A percentile compares a stretch with the other conserved stretches of the same genome.
These are phyloP conservation scores for Hippolais icterina DNA, from an alignment of 2,113 vertebrate species.

Conservation along the genomic window DNA sequence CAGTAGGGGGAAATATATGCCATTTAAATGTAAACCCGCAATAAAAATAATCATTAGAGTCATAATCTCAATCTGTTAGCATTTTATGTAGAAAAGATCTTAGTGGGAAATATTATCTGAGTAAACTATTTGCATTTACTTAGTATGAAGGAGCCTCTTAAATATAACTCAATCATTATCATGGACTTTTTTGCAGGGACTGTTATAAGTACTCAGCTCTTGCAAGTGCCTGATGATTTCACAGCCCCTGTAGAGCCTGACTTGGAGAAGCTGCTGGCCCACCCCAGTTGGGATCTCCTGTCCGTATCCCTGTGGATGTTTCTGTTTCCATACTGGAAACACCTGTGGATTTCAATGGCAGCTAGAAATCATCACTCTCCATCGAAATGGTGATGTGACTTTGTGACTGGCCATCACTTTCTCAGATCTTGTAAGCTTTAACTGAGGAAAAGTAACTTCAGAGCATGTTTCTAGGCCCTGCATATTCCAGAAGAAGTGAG, in stretches of 20 bases:
- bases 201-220: neutral
- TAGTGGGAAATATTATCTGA: slow-evolving; percentile 46
- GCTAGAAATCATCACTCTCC: neutral
- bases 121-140: slow-evolving; percentile 48
- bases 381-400: neutral
- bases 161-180: slow-evolving; percentile 22
- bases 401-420: neutral
- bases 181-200: neutral
- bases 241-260: neutral
- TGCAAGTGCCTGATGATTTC: neutral
- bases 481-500: neutral
- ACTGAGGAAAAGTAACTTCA: neutral
- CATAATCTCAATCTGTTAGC: slow-evolving; percentile 59
- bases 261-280: neutral
- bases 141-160: neutral
- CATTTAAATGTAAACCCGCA: slow-evolving; percentile 66
- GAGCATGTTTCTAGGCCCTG: neutral
- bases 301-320: neutral
- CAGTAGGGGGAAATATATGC: slow-evolving; percentile 45
- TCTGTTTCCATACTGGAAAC: neutral
- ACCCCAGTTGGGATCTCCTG: neutral
- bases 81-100: slow-evolving; percentile 51
- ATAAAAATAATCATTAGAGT: slow-evolving; percentile 65
- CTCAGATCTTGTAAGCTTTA: neutral
- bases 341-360: neutral